These are phyloP conservation scores for Creontiades dilutus DNA, from an alignment of 2,888 invertebrate genomes.

Conservation along the genomic window DNA sequence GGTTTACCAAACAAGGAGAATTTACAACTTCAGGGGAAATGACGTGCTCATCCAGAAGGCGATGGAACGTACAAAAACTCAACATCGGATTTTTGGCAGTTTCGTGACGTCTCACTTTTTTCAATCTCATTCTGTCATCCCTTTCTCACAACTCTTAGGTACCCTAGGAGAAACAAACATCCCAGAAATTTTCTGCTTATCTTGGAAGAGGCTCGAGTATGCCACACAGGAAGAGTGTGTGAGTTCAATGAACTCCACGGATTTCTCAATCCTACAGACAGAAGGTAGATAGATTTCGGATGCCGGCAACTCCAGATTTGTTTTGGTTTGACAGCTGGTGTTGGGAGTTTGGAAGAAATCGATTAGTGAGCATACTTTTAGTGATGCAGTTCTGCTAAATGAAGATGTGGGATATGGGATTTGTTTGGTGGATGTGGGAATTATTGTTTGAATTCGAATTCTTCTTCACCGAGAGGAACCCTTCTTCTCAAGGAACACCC, in stretches of 20 bases:
- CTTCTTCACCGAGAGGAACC: too few species aligned
- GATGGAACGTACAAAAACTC: too few species aligned
- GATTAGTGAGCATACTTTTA: neutral
- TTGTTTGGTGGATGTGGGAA: too few species aligned
- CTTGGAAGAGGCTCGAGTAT: constrained; percentile 58
- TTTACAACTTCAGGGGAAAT: too few species aligned
- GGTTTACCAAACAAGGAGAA: too few species aligned
- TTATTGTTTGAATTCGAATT: too few species aligned
- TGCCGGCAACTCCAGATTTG: neutral
- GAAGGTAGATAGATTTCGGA: constrained; percentile 49
- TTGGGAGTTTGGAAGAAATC: neutral
- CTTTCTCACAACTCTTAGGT: neutral
- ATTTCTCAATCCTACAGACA: constrained; percentile 56
- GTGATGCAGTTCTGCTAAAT: too few species aligned
- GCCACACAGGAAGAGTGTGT: constrained; percentile 61
- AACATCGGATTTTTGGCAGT: too few species aligned
- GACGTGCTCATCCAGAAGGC: too few species aligned
- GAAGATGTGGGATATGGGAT: too few species aligned
- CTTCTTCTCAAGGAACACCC: too few species aligned
- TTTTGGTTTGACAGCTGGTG: neutral
- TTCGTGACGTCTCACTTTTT: neutral
- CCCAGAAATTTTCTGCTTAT: constrained; percentile 59
- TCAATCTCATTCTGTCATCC: neutral
- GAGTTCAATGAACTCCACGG: constrained; percentile 59
- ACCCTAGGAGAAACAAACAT: neutral